Base-by-base conservation (phyloP, 2,888 invertebrate species). In the Taenaris catops region DNA sequence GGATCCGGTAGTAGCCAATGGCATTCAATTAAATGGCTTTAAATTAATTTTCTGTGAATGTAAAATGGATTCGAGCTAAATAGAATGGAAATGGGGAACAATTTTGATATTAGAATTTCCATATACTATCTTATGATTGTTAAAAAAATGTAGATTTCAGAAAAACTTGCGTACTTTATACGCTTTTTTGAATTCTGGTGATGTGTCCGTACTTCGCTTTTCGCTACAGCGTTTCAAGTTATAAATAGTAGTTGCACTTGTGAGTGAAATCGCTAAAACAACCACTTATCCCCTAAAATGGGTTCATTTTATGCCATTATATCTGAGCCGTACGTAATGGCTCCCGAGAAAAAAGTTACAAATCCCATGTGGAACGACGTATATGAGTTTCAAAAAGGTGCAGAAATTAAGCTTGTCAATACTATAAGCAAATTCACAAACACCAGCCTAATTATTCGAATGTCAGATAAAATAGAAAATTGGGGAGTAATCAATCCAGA, bases 251-350 rank as follows among this genome's bases (percentile, higher is more conserved):
- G n/a, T n/a, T n/a, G n/a, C n/a, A n/a, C n/a, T n/a, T n/a, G n/a
- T n/a, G n/a, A n/a, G n/a, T n/a, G n/a, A n/a, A n/a, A n/a, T n/a
- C n/a, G n/a, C n/a, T n/a, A n/a, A n/a, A n/a, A n/a, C n/a, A n/a
- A n/a, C n/a, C n/a, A n/a, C n/a, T n/a, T n/a, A n/a, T n/a, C n/a
- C n/a, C n/a, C n/a, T n/a, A n/a, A n/a, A n/a, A n/a, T n/a, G n/a
- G n/a, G n/a, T n/a, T n/a, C n/a, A n/a, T 68, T 71, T n/a, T 79
- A 75, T 37, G 73, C 81, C 11, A 61, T 86, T 14, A 62, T 87
- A 20, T 71, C 84, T 5, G 87, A 87, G 45, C 87, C 87, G 1
- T 87, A 87, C 37, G 84, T 87, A 4, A 71, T 87, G 69, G 75
- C 78, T 25, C 80, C 87, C 1, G 46, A 55, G 18, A 49, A 47